Evolutionary conservation across 2,113 vertebrate species (phyloP).

Genomic region (Malurus alboscapulatus): DNA sequence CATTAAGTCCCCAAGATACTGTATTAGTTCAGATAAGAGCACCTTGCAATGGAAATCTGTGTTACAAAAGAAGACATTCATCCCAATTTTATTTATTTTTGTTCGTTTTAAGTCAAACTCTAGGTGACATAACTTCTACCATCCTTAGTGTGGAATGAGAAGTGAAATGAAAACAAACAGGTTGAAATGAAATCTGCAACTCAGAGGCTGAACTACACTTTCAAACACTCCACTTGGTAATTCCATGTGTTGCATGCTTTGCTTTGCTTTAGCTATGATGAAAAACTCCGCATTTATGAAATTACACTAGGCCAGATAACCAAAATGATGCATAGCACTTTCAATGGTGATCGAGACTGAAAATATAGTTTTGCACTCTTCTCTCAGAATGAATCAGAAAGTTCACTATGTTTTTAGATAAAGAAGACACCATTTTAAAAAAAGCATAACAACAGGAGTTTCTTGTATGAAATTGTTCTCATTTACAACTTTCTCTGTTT

Average conservation of each 20-base stretch:
- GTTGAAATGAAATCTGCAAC: background rate
- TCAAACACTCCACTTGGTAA: background rate
- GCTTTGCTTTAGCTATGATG: background rate
- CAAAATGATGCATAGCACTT: background rate
- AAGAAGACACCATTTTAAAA: background rate
- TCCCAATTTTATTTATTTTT: constrained; percentile 27
- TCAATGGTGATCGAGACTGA: background rate
- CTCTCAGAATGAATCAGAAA: background rate
- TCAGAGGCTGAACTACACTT: background rate
- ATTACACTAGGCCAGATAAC: background rate
- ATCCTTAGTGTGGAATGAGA: background rate
- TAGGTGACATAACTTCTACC: background rate
- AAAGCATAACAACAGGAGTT: background rate
- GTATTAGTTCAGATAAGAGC: background rate
- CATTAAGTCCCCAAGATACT: background rate
- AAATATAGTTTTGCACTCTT: background rate
- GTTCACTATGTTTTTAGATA: background rate
- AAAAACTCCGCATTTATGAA: background rate
- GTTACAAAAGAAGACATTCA: constrained; percentile 25
- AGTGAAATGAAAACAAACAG: constrained; percentile 1
- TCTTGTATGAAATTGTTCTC: background rate
- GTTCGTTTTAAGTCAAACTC: constrained; percentile 1
- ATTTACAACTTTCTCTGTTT: background rate
- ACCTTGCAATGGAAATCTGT: background rate
- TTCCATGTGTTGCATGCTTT: background rate